Base-by-base conservation (phyloP, 2,888 invertebrate genomes). In the Pachymerium ferrugineum region DNA sequence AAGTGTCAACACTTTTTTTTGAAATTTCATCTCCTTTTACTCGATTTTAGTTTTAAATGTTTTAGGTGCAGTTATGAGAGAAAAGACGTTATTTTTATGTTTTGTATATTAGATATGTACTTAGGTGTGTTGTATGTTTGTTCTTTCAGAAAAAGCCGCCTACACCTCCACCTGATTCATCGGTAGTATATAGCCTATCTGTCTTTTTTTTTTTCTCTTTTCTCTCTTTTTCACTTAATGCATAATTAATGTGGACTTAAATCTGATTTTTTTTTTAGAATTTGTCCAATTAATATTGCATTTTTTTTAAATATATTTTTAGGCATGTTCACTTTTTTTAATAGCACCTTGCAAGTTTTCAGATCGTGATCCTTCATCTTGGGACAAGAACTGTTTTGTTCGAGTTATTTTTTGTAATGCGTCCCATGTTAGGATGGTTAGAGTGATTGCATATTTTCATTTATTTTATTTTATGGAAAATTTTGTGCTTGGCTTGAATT, bases 121-220 rank as follows among this genome's bases (percentile, higher is more conserved):
- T 69, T 69, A 31, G 31, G 33, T 31, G 69, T 69, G 35, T 35
- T 62, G 62, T 62, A n/a, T 76, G 72, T 73, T 75, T 73, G 74
- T 70, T 67, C 38, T 78, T 78, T 70, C 78, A 78, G 78, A 78
- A 78, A 76, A 77, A 77, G 77, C 76, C 73, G 74, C 76, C 78
- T 73, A 76, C 77, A 73, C 77, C 78, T 74, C 75, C 76, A 67
- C 72, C 72, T 72, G 77, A 78, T 75, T 76, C 77, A 77, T 78
- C 79, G 80, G 80, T 80, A 80, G 80, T 80, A 78, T 76, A 75
- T 76, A 73, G 77, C 76, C 76, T 70, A 75, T 76, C 69, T 75
- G 74, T 76, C 77, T 77, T 76, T 73, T 68, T 74, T 29, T 28
- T 22, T 47, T 29, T 28, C 16, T 42, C 14, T 30, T 69, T 29